phyloP scores from a whole-genome alignment of 1,140 invertebrate species.

The Lithobius niger region DNA sequence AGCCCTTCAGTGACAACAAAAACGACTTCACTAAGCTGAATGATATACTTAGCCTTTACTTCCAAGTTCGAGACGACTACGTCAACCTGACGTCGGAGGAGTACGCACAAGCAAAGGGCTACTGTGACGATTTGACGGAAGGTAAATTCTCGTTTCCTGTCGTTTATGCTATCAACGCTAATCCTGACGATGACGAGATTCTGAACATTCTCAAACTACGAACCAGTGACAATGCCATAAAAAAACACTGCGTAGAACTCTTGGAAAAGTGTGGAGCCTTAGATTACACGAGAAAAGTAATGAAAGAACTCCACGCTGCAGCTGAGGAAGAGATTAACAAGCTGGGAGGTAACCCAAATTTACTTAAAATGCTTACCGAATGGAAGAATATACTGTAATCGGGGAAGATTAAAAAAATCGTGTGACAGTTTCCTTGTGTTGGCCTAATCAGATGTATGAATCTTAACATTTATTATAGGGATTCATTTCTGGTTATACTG shows the following conservation, averaged over 20 bases:
- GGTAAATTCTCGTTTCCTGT: slow-evolving; percentile 97
- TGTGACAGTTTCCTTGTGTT: no score
- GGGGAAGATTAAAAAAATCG: no score
- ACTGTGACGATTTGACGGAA: slow-evolving; percentile 92
- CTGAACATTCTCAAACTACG: slow-evolving; percentile 79
- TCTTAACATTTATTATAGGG: no score
- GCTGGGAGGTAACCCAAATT: slow-evolving; percentile 66
- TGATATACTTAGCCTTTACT: background rate
- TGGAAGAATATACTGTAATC: no score
- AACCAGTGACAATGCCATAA: slow-evolving; percentile 77
- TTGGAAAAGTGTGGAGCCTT: slow-evolving; percentile 80
- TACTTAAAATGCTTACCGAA: slow-evolving; percentile 62
- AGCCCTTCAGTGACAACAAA: slow-evolving; percentile 83
- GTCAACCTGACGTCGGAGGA: slow-evolving; percentile 31
- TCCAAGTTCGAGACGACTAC: slow-evolving; percentile 7
- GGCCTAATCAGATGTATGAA: no score
- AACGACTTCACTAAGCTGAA: slow-evolving; percentile 17
- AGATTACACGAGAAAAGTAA: slow-evolving; percentile 59
- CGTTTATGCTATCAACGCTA: slow-evolving; percentile 73
- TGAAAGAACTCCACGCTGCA: slow-evolving; percentile 55
- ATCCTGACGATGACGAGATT: slow-evolving; percentile 72
- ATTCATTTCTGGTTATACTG: no score
- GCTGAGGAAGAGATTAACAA: slow-evolving; percentile 55
- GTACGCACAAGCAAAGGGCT: slow-evolving; percentile 90
- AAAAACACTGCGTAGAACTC: slow-evolving; percentile 77